Evolutionary conservation across 2,113 vertebrate genomes (phyloP).

Genomic region (Tragelaphus imberbis): DNA sequence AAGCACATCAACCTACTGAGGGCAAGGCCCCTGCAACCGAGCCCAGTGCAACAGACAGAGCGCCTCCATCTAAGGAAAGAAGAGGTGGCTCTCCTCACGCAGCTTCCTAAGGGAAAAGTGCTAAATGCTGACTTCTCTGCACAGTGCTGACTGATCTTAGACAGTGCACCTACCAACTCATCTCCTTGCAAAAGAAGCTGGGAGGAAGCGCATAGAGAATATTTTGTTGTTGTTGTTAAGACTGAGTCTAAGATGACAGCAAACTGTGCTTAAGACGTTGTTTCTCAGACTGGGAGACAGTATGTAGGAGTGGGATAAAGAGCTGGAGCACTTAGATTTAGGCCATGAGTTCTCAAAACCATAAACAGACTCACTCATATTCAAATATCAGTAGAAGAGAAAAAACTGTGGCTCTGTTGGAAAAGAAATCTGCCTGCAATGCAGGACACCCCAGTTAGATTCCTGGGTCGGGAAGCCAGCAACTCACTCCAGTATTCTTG

Average conservation of each 20-base stretch:
- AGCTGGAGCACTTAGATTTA: neutral
- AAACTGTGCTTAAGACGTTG: neutral
- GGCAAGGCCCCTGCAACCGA: neutral
- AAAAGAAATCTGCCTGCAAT: neutral
- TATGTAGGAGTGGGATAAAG: neutral
- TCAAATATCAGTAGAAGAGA: neutral
- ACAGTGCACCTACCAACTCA: neutral
- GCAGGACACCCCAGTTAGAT: neutral
- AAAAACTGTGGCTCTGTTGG: neutral
- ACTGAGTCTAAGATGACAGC: neutral
- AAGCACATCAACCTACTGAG: neutral
- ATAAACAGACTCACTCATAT: neutral
- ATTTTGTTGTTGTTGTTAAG: neutral
- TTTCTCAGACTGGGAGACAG: neutral
- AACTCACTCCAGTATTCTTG: neutral
- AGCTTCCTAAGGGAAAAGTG: neutral
- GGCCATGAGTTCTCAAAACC: neutral
- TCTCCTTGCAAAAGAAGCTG: neutral
- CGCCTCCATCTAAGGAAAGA: neutral
- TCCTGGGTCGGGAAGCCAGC: rapidly evolving
- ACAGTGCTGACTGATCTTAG: neutral
- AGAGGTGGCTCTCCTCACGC: neutral
- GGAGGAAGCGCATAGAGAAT: neutral
- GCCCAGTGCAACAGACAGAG: neutral
- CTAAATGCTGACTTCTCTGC: neutral